Base-by-base conservation (phyloP, 2,888 invertebrate genomes). In the Dynastes maya region DNA sequence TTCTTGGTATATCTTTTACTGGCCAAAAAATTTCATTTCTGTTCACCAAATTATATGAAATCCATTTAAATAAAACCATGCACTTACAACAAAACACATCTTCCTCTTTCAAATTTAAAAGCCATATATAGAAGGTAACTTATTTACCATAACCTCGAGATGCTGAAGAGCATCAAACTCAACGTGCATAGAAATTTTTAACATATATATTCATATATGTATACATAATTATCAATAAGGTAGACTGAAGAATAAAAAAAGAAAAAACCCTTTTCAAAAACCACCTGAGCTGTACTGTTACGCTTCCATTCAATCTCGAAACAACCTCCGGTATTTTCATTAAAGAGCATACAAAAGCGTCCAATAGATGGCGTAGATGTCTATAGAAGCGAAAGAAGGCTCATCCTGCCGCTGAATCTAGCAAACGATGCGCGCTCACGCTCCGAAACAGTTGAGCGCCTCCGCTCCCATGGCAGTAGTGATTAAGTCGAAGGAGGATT, bases 401-500 rank as follows among this genome's bases (percentile, higher is more conserved):
- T 85, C 85, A 85, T 85, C 85, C 85, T 86, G 86, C 83, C 83
- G 81, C 83, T 86, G 86, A 86, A 86, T 86, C 86, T 82, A 82
- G 77, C 80, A 70, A 80, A 71, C 83, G 83, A 86, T 86, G 86
- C 86, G 81, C 82, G 85, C 84, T 85, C 86, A 86, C 86, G 86
- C 83, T 16, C 86, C 78, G 82, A 80, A 82, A 82, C 82, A 79
- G 81, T 81, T 82, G 80, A 80, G 78, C 80, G 80, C 80, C 80
- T 80, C 78, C 70, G 79, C 82, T 81, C 82, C 81, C 81, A 81
- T 78, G 81, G 80, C 78, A 84, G 83, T 84, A 84, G 85, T 85
- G 85, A 85, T 85, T 85, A 83, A 79, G 81, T 83, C 82, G 83
- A 84, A 82, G 83, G 82, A 83, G 81, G 82, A 45, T 71, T 37